Conservation (phyloP, 2,797 vertebrate species). For the Etheostoma perlongum region DNA sequence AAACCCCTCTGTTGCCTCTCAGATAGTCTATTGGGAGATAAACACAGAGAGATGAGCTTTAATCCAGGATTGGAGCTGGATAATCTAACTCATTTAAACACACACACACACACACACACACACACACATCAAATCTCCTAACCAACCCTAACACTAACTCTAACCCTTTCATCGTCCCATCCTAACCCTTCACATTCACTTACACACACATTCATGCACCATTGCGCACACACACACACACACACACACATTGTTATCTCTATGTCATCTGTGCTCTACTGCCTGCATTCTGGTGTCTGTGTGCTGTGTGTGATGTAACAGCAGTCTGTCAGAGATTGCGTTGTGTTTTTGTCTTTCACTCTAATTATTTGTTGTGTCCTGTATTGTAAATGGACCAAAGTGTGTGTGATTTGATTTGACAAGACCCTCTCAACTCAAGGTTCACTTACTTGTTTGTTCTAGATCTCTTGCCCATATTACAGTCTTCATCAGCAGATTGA, state of each 20-base stretch:
- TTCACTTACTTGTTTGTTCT: background rate
- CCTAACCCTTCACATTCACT: background rate
- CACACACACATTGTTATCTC: background rate
- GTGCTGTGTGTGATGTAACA: conserved; percentile 19
- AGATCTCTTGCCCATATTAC: background rate
- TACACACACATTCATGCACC: background rate
- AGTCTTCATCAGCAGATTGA: background rate
- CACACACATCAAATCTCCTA: conserved; percentile 10
- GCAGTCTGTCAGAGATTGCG: conserved; percentile 4
- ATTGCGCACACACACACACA: background rate
- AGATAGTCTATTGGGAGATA: conserved; percentile 63
- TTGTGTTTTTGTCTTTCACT: conserved; percentile 1
- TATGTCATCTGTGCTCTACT: conserved; percentile 19
- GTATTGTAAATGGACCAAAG: background rate
- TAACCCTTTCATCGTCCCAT: background rate
- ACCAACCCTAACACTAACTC: conserved; percentile 12
- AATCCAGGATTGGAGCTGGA: conserved; percentile 75
- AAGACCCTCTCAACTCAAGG: background rate
- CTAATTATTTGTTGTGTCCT: background rate
- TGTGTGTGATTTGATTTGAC: background rate
- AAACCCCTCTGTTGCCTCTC: conserved; percentile 62
- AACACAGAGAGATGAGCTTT: conserved; percentile 65
- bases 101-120: conserved; percentile 27
- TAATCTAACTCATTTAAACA: conserved; percentile 79
- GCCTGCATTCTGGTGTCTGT: conserved; percentile 6